Conservation (phyloP, 2,888 invertebrate species). For the Anticlea derivata region DNA sequence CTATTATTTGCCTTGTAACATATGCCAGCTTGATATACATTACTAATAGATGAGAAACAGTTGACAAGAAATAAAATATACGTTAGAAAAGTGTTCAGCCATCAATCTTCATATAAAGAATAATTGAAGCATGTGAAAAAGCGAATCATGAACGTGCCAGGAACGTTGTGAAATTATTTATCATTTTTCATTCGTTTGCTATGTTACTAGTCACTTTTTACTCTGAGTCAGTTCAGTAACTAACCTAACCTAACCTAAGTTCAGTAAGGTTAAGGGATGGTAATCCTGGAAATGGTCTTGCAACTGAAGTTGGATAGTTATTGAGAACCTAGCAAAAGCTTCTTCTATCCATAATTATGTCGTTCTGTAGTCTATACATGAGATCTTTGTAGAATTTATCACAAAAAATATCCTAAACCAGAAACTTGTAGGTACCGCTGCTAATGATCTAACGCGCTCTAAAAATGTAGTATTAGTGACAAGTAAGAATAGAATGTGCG, state of each 20-base stretch:
- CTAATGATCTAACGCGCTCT: constrained; percentile 22
- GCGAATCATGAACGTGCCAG: not conserved
- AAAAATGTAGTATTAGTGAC: constrained; percentile 38
- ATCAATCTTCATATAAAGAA: constrained; percentile 4
- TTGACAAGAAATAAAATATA: constrained; percentile 11
- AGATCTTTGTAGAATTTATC: no score
- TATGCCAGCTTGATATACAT: constrained; percentile 23
- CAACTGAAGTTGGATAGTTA: no score
- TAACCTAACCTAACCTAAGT: no score
- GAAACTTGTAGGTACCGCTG: constrained; percentile 12
- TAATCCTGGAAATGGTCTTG: no score
- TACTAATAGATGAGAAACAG: constrained; percentile 7
- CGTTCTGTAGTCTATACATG: no score
- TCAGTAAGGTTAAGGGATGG: no score
- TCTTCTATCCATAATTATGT: no score
- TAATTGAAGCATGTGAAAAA: not conserved
- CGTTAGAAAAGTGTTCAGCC: not conserved
- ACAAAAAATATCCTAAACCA: not conserved
- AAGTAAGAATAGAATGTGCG: constrained; percentile 69
- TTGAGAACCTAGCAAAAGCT: no score
- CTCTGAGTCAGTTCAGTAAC: no score
- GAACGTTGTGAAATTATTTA: no score
- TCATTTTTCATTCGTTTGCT: no score
- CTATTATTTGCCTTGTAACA: constrained; percentile 57
- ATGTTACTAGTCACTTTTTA: no score